These are phyloP conservation scores for Rotaria socialis DNA, from an alignment of 2,888 invertebrate species.

Conservation along the genomic window DNA sequence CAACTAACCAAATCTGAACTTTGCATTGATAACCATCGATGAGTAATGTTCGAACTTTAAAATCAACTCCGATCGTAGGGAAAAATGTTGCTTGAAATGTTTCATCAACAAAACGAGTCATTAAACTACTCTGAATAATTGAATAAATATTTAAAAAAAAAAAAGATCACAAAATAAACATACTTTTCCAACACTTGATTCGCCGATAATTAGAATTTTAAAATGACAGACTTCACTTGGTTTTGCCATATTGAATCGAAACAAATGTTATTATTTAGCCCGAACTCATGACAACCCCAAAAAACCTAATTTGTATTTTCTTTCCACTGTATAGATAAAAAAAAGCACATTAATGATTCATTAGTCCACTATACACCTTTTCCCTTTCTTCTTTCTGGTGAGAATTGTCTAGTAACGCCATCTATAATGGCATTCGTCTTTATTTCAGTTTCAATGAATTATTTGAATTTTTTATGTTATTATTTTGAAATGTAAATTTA, in stretches of 20 bases:
- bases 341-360: background rate
- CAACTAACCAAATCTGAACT: constrained; percentile 70
- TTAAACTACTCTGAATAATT: constrained; percentile 72
- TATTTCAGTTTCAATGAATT: background rate
- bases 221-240: constrained; percentile 8
- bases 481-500: background rate
- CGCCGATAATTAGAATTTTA: constrained; percentile 24
- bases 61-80: constrained; percentile 98
- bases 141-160: background rate
- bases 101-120: constrained; percentile 94
- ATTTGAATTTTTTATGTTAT: background rate
- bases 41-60: constrained; percentile 89
- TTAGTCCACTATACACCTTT: background rate
- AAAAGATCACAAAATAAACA: background rate
- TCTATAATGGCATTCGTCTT: background rate
- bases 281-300: background rate
- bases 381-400: background rate
- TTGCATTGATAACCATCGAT: constrained; percentile 62
- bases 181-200: constrained; percentile 34
- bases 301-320: background rate
- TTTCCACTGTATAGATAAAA: background rate
- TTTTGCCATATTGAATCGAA: background rate
- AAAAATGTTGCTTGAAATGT: constrained; percentile 75
- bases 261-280: background rate
- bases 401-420: background rate